Conservation (phyloP, 2,113 vertebrate species). For the Macrotis lagotis region DNA sequence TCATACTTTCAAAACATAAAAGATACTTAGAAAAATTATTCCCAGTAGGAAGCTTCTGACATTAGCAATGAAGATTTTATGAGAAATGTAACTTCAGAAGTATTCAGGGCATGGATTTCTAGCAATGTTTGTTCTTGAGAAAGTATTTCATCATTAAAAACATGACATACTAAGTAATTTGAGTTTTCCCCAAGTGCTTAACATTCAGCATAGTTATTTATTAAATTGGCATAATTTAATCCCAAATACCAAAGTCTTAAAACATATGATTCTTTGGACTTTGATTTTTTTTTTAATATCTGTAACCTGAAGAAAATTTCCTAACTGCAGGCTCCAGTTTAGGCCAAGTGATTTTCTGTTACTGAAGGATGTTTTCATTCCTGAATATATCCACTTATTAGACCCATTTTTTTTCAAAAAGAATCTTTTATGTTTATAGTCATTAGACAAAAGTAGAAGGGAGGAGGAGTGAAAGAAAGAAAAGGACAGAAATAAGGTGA, state of each 20-base stretch:
- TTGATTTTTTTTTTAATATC: background rate
- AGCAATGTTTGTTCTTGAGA: slow-evolving; percentile 28
- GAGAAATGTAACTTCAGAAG: slow-evolving; percentile 53
- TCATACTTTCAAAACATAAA: slow-evolving; percentile 62
- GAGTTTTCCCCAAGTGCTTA: slow-evolving; percentile 28
- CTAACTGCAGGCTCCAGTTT: background rate
- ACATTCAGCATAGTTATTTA: background rate
- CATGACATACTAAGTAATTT: background rate
- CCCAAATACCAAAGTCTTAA: background rate
- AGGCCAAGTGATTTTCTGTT: slow-evolving; percentile 23
- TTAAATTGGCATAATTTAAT: background rate
- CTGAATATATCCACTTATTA: background rate
- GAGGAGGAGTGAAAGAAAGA: accelerated
- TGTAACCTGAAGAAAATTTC: slow-evolving; percentile 23
- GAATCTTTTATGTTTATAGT: background rate
- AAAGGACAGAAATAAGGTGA: background rate
- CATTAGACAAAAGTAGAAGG: background rate
- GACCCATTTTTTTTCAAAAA: background rate
- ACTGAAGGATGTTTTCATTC: background rate
- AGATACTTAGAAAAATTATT: slow-evolving; percentile 54
- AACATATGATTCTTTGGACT: background rate
- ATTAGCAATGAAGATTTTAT: slow-evolving; percentile 36
- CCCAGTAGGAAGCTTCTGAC: slow-evolving; percentile 4
- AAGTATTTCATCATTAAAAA: slow-evolving; percentile 12
- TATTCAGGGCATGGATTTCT: slow-evolving; percentile 35